Base-by-base conservation (phyloP, 2,113 vertebrate species). In the Antennarius striatus region DNA sequence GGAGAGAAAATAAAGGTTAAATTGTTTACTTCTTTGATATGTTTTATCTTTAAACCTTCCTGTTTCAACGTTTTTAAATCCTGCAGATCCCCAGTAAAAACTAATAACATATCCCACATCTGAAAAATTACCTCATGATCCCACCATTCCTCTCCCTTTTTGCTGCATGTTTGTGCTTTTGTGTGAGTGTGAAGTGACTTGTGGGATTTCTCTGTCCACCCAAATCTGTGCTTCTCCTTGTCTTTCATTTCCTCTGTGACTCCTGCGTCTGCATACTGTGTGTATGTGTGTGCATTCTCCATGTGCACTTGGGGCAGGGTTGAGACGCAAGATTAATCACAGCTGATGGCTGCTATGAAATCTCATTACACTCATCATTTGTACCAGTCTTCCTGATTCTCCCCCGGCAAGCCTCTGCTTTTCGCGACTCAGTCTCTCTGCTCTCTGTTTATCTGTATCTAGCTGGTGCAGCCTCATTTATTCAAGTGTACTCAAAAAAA, bases 351-450 rank as follows among this genome's bases (percentile, higher is more conserved):
- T 90, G 88, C 88, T 89, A 91, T 91, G 86, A 93, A 92, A 93
- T 92, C 89, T 93, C 87, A 92, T 94, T 93, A 92, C 69, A 71
- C 81, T 90, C 86, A 86, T 91, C 91, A 88, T 93, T 92, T 92
- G 90, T 89, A 87, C 79, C 71, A 71, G 90, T 84, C 88, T 71
- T 79, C 81, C 82, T 71, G 45, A 64, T 73, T 86, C 82, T 63
- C 63, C 64, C 63, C 49, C 50, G 55, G 58, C 63, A 49, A 64
- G 55, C 49, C 73, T 71, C 40, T 32, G 43, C 60, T 73, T 77
- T 71, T 80, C 72, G 63, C 50, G 14, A 52, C 75, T 76, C 71
- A 6, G 68, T 52, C 71, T 73, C 59, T 28, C 51, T 22, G 60
- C 68, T 77, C 30, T 61, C 56, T 68, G 72, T 80, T 80, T 70